Evolutionary conservation across 1,140 invertebrate genomes (phyloP).

Genomic region (Heliconius hewitsoni): DNA sequence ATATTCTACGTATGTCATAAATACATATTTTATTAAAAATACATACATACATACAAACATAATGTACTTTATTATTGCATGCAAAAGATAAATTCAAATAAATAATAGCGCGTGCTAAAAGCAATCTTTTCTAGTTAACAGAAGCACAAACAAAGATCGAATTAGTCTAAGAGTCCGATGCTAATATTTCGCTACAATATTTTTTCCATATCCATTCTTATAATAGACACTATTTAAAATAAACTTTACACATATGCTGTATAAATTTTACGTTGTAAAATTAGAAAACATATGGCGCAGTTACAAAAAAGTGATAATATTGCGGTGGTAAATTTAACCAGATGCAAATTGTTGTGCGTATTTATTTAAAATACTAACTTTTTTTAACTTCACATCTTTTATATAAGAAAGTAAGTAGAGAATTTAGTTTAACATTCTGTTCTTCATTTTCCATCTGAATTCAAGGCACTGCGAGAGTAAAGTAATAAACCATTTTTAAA

Average conservation of each 20-base stretch:
- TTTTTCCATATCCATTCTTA: not conserved
- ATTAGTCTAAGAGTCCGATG: conserved; percentile 41
- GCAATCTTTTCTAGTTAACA: conserved; percentile 56
- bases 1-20: not conserved
- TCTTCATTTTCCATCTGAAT: not conserved
- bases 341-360: too few species aligned
- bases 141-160: conserved; percentile 51
- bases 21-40: not conserved
- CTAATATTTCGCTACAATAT: not conserved
- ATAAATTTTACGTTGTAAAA: not conserved
- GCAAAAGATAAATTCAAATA: conserved; percentile 30
- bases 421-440: not conserved
- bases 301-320: too few species aligned
- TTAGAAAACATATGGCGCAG: too few species aligned
- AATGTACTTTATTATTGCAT: not conserved
- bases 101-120: conserved; percentile 49
- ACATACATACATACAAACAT: not conserved
- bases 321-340: too few species aligned
- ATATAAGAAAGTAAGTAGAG: not conserved
- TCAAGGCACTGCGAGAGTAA: not conserved
- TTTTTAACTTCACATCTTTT: not conserved
- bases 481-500: too few species aligned
- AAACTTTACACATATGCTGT: not conserved
- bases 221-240: not conserved
- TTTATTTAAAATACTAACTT: too few species aligned